phyloP scores from a whole-genome alignment of 2,113 vertebrate species.

The Laticauda laticaudata region DNA sequence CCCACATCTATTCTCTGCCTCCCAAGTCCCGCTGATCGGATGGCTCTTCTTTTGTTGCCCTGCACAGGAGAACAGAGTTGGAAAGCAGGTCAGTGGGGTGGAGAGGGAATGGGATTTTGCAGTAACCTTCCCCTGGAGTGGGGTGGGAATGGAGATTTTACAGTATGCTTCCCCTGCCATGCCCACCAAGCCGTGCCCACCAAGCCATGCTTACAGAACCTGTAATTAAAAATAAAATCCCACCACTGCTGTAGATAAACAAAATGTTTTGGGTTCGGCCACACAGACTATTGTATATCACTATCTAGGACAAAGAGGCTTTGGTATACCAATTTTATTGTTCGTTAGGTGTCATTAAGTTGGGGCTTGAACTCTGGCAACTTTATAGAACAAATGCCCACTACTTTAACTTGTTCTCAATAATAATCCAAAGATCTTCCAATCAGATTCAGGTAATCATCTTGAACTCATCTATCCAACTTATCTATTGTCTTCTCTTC shows the following conservation, averaged over 20 bases:
- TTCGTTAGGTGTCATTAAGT: not conserved
- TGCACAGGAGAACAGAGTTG: no score
- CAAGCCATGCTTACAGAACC: no score
- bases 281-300: not conserved
- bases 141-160: no score
- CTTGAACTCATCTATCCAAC: not conserved
- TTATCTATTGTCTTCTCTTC: not conserved
- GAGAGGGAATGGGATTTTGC: no score
- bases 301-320: not conserved
- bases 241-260: not conserved
- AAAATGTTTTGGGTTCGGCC: not conserved
- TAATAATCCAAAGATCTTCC: not conserved
- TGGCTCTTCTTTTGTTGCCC: no score
- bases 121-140: no score
- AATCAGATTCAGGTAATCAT: not conserved
- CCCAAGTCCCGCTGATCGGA: no score
- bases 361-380: not conserved
- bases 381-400: not conserved
- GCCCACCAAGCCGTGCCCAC: no score
- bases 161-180: no score
- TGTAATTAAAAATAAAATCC: no score
- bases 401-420: not conserved
- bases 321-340: not conserved
- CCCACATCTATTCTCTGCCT: no score
- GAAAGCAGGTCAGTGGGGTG: no score